Percentiles rank a stretch among this genome's conserved stretches.
These are phyloP conservation scores for Setipinna tenuifilis DNA, from an alignment of 2,797 vertebrate genomes.

Conservation along the genomic window DNA sequence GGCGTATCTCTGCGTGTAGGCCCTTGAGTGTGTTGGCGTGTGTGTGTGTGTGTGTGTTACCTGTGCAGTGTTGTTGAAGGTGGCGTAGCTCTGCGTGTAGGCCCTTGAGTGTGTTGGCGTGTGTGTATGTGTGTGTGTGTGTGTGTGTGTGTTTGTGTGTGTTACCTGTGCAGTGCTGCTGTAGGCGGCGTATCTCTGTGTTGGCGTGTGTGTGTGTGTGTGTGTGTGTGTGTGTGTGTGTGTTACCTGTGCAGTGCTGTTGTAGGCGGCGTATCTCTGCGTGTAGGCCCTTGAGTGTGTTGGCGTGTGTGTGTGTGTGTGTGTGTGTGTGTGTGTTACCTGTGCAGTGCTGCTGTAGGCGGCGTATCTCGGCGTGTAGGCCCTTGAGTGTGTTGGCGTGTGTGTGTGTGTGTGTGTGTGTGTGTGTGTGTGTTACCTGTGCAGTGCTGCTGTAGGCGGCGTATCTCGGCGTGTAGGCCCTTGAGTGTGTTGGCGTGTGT, in stretches of 20 bases:
- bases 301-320: constrained; percentile 62
- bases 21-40: background rate
- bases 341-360: too few relatives aligned
- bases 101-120: too few relatives aligned
- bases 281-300: background rate
- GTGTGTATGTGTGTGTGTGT: background rate
- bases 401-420: background rate
- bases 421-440: background rate
- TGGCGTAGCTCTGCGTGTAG: too few relatives aligned
- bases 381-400: too few relatives aligned
- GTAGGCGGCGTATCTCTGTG: too few relatives aligned
- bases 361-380: too few relatives aligned
- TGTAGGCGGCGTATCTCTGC: background rate
- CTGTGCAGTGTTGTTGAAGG: too few relatives aligned
- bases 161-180: too few relatives aligned
- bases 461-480: background rate
- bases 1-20: background rate
- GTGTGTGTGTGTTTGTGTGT: background rate
- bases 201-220: background rate
- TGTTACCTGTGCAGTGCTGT: background rate
- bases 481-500: background rate
- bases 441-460: background rate
- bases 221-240: background rate
- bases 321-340: constrained; percentile 17
- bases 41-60: background rate